Percentiles rank a stretch among this genome's conserved stretches.
Evolutionary conservation across 2,797 vertebrate genomes (phyloP).

Genomic region (Artibeus jamaicensis): DNA sequence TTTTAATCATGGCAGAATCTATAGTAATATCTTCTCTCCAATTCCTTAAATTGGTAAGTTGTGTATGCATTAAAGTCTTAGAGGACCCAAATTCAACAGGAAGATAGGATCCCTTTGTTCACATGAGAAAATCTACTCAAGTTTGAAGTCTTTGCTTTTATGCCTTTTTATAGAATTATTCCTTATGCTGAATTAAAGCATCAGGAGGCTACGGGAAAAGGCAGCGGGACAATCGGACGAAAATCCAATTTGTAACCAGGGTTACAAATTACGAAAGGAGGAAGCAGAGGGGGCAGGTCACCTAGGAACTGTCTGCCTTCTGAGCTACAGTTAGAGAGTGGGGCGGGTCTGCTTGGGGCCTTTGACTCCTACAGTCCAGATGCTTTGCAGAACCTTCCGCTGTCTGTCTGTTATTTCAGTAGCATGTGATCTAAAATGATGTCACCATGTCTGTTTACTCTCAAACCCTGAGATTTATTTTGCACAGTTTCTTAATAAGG

Average conservation of each 20-base stretch:
- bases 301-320: background rate
- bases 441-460: background rate
- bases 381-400: background rate
- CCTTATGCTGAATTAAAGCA: background rate
- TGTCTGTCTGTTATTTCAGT: background rate
- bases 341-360: background rate
- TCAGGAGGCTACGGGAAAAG: background rate
- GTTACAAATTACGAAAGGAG: background rate
- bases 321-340: background rate
- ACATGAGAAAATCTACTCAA: background rate
- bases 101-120: constrained; percentile 3
- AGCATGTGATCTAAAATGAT: background rate
- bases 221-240: background rate
- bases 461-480: background rate
- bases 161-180: background rate
- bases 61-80: background rate
- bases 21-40: background rate
- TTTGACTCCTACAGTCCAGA: background rate
- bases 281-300: background rate
- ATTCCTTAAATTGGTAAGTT: constrained; percentile 24
- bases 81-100: background rate
- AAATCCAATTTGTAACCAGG: background rate
- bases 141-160: background rate
- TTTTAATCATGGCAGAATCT: background rate
- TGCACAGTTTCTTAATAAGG: background rate